Percentiles rank a stretch among this genome's conserved stretches.
These are phyloP conservation scores for Diarsia mendica DNA, from an alignment of 2,888 invertebrate species.

Conservation along the genomic window DNA sequence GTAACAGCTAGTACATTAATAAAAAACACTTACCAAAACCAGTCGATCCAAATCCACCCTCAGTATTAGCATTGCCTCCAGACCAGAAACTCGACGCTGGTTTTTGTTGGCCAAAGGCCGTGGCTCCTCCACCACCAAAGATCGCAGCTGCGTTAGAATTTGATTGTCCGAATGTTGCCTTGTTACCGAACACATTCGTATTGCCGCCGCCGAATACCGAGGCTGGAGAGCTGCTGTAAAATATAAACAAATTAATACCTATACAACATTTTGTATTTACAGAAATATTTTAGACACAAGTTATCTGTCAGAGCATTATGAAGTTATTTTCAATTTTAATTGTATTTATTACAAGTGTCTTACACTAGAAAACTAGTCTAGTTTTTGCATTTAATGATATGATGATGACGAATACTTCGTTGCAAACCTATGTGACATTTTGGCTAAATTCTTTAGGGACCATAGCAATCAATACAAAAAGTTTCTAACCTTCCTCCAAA, in stretches of 20 bases:
- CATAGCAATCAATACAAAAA: background rate
- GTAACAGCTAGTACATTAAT: background rate
- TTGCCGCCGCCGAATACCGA: constrained; percentile 80
- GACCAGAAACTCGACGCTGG: constrained; percentile 80
- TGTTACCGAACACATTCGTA: constrained; percentile 82
- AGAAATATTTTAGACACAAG: too few species aligned
- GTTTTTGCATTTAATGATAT: background rate
- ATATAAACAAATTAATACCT: background rate
- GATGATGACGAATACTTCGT: background rate
- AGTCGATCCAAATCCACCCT: constrained; percentile 78
- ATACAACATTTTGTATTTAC: too few species aligned
- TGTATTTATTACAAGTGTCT: too few species aligned
- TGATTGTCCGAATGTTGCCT: constrained; percentile 81
- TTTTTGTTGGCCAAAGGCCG: constrained; percentile 79
- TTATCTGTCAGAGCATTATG: background rate
- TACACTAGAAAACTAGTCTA: background rate
- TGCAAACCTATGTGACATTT: background rate
- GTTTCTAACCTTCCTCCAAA: constrained; percentile 81
- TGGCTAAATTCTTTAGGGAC: background rate
- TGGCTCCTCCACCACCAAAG: constrained; percentile 76
- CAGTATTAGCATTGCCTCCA: constrained; percentile 72
- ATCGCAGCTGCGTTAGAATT: constrained; percentile 78
- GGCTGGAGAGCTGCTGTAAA: constrained; percentile 70
- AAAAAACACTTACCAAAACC: constrained; percentile 79
- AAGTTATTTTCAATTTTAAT: too few species aligned